A percentile compares a stretch with the other conserved stretches of the same genome.
These are phyloP conservation scores for Nebria salina DNA, from an alignment of 2,888 invertebrate genomes.

Conservation along the genomic window DNA sequence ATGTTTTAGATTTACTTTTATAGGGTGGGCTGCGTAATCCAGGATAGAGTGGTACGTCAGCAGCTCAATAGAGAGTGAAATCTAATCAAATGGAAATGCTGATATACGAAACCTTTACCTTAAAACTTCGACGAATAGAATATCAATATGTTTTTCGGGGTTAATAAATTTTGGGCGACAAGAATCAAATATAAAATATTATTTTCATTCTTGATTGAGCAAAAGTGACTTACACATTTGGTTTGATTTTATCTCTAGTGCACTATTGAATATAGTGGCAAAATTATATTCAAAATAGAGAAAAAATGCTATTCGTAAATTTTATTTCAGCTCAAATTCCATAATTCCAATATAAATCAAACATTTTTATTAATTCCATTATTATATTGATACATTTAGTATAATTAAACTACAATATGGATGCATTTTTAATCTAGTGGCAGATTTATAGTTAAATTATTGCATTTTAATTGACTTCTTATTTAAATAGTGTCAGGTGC, in stretches of 20 bases:
- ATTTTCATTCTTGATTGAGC: too few relatives aligned
- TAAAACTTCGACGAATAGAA: neutral
- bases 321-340: too few relatives aligned
- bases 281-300: too few relatives aligned
- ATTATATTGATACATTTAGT: too few relatives aligned
- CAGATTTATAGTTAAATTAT: neutral
- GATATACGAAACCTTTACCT: neutral
- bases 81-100: neutral
- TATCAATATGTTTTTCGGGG: neutral
- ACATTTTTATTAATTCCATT: too few relatives aligned
- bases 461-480: neutral
- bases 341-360: too few relatives aligned
- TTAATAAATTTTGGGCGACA: neutral
- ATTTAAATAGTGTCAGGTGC: neutral
- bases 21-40: neutral
- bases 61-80: neutral
- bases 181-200: neutral
- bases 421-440: neutral
- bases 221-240: too few relatives aligned
- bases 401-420: too few relatives aligned
- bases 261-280: too few relatives aligned
- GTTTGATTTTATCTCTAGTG: too few relatives aligned
- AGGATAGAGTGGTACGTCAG: neutral
- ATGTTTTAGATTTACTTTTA: neutral
- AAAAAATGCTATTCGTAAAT: too few relatives aligned